phyloP scores from a whole-genome alignment of 2,888 invertebrate genomes.

The Ormyrus thymus region DNA sequence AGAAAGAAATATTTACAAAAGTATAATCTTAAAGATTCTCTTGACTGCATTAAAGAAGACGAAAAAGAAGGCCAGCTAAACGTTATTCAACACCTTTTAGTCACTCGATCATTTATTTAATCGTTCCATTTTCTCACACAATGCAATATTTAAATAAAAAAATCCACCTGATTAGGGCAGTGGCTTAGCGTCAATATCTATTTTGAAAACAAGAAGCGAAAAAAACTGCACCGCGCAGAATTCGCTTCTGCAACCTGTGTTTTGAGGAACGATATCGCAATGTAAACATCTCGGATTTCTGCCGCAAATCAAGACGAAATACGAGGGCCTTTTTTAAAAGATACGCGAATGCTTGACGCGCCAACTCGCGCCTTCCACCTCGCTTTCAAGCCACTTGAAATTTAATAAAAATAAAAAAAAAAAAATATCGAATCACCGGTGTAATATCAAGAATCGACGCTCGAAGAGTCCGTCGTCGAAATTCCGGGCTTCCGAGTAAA shows the following conservation, averaged over 20 bases:
- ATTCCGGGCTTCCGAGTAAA: slow-evolving; percentile 5
- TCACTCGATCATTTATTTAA: too few species aligned
- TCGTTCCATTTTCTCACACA: too few species aligned
- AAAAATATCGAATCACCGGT: background rate
- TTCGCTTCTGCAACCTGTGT: slow-evolving; percentile 34
- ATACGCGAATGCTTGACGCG: slow-evolving; percentile 16
- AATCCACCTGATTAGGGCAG: slow-evolving; percentile 36
- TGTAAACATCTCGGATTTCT: slow-evolving; percentile 46
- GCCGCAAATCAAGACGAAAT: slow-evolving; percentile 47
- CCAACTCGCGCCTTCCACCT: background rate
- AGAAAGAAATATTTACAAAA: too few species aligned
- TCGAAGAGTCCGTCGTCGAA: background rate
- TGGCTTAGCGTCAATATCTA: slow-evolving; percentile 17
- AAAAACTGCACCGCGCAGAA: slow-evolving; percentile 31
- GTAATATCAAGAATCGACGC: too few species aligned
- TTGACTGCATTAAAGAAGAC: too few species aligned
- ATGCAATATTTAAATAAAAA: background rate
- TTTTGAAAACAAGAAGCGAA: slow-evolving; percentile 34
- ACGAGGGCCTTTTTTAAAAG: slow-evolving; percentile 20
- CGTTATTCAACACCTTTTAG: too few species aligned
- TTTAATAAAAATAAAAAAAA: background rate
- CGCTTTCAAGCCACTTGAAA: background rate
- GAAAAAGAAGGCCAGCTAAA: too few species aligned
- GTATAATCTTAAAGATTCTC: too few species aligned
- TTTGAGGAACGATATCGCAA: slow-evolving; percentile 49